Conservation (phyloP, 2,888 invertebrate genomes). For the Sepiola atlantica region DNA sequence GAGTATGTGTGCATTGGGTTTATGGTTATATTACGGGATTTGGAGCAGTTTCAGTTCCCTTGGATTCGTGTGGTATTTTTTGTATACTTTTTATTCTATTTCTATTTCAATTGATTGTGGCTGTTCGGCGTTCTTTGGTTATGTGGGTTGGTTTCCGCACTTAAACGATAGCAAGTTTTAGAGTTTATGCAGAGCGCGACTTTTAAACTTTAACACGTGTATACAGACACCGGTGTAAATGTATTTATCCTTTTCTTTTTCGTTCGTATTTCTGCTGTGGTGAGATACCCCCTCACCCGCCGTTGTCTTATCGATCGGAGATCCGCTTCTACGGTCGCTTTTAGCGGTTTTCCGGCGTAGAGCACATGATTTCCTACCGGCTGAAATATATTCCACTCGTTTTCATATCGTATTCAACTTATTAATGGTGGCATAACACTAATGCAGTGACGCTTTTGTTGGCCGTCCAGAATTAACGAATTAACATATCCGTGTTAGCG, state of each 20-base stretch:
- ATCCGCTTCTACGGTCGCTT: background rate
- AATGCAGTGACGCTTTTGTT: background rate
- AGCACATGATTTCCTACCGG: background rate
- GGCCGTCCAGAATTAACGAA: background rate
- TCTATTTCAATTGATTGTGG: too few relatives aligned
- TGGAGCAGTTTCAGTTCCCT: too few relatives aligned
- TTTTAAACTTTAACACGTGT: background rate
- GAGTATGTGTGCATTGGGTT: too few relatives aligned
- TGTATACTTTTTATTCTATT: too few relatives aligned
- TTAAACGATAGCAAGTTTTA: too few relatives aligned
- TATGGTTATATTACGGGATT: too few relatives aligned
- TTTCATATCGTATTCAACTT: slow-evolving; percentile 8
- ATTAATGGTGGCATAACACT: background rate
- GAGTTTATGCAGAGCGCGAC: too few relatives aligned
- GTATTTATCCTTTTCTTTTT: background rate
- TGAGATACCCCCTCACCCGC: background rate
- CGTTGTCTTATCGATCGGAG: background rate
- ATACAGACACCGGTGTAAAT: background rate
- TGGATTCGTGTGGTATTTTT: too few relatives aligned
- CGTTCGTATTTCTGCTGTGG: background rate
- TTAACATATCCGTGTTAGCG: slow-evolving; percentile 32
- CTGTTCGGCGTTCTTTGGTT: too few relatives aligned
- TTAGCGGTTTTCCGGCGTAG: background rate
- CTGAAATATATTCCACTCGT: background rate
- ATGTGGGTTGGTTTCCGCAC: too few relatives aligned